Base-by-base conservation (phyloP, 2,888 invertebrate genomes). In the Hirtodrosophila alboralis region DNA sequence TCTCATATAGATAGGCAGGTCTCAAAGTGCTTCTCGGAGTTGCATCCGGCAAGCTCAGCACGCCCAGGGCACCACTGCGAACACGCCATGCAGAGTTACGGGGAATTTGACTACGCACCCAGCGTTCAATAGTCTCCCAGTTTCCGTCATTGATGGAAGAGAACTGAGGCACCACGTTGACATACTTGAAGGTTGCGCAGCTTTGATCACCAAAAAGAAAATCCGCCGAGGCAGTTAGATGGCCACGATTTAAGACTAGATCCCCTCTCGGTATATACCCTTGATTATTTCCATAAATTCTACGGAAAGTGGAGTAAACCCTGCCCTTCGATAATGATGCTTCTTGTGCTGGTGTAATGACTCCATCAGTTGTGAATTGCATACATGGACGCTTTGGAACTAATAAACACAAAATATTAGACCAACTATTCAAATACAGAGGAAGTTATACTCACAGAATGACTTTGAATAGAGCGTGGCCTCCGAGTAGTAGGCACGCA, bases 61-160 rank as follows among this genome's bases (percentile, higher is more conserved):
- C 26, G 2, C 13, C 56, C 21, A 38, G 9, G 2, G 30, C 40
- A 8, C 61, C 61, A 1, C 57, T 57, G 0, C 61, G 40, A 23
- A 61, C 57, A 3, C 4, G 0, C 8, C 57, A 14, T 4, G 18
- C 3, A 4, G 38, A 48, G n/a, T 14, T 27, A 4, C 1, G 0
- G 2, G 12, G 27, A 14, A 56, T 1, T 21, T 9, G 27, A 0
- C 0, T 0, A 1, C 1, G 43, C 3, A 91, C 87, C 58, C 87
- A 87, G 0, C 44, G 40, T 81, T 93, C 93, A 14, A 92, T 78
- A 0, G 64, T 56, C 33, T 89, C 86, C 93, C 93, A 93, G 74
- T 93, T 93, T 5, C 91, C 90, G 0, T 87, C 91, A 69, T 93
- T 93, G 65, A 93, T 91, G 0, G 88, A 88, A 62, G 90, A 88